Conservation (phyloP, 2,113 vertebrate genomes). For the Paraplagusia blochii region DNA sequence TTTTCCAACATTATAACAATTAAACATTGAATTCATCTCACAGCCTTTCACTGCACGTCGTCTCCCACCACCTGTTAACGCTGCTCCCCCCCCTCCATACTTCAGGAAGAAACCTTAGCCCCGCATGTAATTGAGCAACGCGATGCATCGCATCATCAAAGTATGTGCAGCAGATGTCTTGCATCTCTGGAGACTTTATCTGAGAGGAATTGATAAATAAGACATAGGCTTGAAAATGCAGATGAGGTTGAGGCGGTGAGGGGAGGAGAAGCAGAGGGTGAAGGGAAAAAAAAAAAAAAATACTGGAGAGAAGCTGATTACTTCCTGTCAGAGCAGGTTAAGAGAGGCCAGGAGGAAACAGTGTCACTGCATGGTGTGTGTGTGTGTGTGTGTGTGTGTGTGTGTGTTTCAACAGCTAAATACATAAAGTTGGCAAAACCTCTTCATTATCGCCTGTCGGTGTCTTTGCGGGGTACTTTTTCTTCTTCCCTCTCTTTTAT, state of each 20-base stretch:
- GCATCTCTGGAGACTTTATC: slow-evolving; percentile 70
- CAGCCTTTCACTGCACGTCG: slow-evolving; percentile 47
- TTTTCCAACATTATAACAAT: slow-evolving; percentile 65
- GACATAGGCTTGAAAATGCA: slow-evolving; percentile 64
- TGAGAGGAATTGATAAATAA: slow-evolving; percentile 77
- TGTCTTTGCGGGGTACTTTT: too few relatives aligned
- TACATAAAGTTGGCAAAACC: neutral
- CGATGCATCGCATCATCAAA: slow-evolving; percentile 74
- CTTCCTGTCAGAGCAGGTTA: slow-evolving; percentile 40
- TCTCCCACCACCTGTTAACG: slow-evolving; percentile 72
- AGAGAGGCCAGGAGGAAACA: slow-evolving; percentile 22
- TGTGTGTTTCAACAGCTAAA: neutral
- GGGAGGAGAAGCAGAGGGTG: slow-evolving; percentile 11
- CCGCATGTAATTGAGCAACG: slow-evolving; percentile 68
- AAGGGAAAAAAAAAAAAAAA: slow-evolving; percentile 10
- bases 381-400: neutral
- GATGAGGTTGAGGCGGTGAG: slow-evolving; percentile 46
- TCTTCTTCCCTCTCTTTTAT: too few relatives aligned
- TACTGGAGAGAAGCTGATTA: slow-evolving; percentile 25
- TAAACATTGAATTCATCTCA: slow-evolving; percentile 78
- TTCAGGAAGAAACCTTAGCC: slow-evolving; percentile 65
- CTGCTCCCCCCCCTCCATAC: slow-evolving; percentile 64
- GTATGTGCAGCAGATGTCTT: slow-evolving; percentile 72
- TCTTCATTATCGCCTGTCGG: too few relatives aligned
- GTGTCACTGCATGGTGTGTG: slow-evolving; percentile 17